These are phyloP conservation scores for Thyatira batis DNA, from an alignment of 2,888 invertebrate species.

Conservation along the genomic window DNA sequence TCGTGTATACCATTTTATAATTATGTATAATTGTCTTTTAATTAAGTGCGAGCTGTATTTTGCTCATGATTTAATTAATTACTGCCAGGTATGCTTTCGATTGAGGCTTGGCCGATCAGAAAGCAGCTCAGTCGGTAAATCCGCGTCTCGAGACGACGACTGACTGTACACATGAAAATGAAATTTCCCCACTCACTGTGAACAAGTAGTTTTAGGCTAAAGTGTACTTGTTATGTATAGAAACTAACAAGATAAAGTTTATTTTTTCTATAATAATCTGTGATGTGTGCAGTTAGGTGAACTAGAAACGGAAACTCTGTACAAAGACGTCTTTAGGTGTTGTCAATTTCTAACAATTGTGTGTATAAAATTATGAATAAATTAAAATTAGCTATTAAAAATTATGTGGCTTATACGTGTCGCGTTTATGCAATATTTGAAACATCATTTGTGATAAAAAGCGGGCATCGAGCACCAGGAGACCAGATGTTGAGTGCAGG, in stretches of 20 bases:
- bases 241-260: constrained; percentile 56
- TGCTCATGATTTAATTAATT: constrained; percentile 1
- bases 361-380: constrained; percentile 39
- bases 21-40: background rate
- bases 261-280: constrained; percentile 74
- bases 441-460: constrained; percentile 47
- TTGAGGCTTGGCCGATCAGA: background rate
- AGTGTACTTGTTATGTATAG: constrained; percentile 71
- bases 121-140: background rate
- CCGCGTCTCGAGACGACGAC: background rate
- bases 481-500: constrained; percentile 24
- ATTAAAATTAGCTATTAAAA: constrained; percentile 47
- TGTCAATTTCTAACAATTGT: constrained; percentile 69
- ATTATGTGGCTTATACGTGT: constrained; percentile 70
- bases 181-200: constrained; percentile 28
- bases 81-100: background rate
- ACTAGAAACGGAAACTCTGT: constrained; percentile 62
- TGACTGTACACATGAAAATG: background rate
- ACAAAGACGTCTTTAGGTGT: constrained; percentile 68
- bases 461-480: constrained; percentile 41
- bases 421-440: constrained; percentile 54
- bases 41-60: background rate
- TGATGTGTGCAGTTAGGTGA: constrained; percentile 64
- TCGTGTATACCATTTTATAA: constrained; percentile 14
- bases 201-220: constrained; percentile 52